Percentiles rank a stretch among this genome's conserved stretches.
Evolutionary conservation across 1,140 invertebrate genomes (phyloP).

Genomic region (Patella vulgata): DNA sequence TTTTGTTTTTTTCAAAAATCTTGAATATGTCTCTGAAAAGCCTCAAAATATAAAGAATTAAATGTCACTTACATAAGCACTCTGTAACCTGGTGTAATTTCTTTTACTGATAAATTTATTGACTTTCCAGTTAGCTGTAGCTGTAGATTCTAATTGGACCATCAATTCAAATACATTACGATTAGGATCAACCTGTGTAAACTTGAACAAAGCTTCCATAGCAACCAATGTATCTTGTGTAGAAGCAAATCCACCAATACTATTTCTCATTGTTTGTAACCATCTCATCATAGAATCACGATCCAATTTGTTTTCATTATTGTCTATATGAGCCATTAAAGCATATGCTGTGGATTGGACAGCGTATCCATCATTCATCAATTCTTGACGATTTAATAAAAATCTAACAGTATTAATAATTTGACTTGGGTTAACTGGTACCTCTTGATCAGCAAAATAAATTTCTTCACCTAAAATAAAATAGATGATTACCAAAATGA

Average conservation of each 20-base stretch:
- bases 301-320: slow-evolving; percentile 27
- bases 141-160: slow-evolving; percentile 85
- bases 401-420: slow-evolving; percentile 78
- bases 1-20: too few relatives aligned
- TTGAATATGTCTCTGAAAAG: background rate
- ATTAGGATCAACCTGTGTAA: slow-evolving; percentile 84
- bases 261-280: slow-evolving; percentile 89
- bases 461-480: slow-evolving; percentile 46
- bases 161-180: slow-evolving; percentile 87
- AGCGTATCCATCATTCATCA: slow-evolving; percentile 88
- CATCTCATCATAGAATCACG: slow-evolving; percentile 83
- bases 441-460: slow-evolving; percentile 58
- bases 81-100: slow-evolving; percentile 52
- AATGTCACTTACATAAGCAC: slow-evolving; percentile 41
- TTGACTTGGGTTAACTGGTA: slow-evolving; percentile 52
- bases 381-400: slow-evolving; percentile 79
- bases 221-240: slow-evolving; percentile 93
- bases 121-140: slow-evolving; percentile 70
- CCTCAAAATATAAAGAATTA: background rate
- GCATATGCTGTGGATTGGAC: slow-evolving; percentile 94
- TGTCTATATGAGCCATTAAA: slow-evolving; percentile 78
- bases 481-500: background rate
- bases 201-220: slow-evolving; percentile 88
- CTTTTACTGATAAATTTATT: slow-evolving; percentile 34
- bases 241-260: slow-evolving; percentile 94